phyloP scores from a whole-genome alignment of 2,113 vertebrate genomes.

The Buteo buteo region DNA sequence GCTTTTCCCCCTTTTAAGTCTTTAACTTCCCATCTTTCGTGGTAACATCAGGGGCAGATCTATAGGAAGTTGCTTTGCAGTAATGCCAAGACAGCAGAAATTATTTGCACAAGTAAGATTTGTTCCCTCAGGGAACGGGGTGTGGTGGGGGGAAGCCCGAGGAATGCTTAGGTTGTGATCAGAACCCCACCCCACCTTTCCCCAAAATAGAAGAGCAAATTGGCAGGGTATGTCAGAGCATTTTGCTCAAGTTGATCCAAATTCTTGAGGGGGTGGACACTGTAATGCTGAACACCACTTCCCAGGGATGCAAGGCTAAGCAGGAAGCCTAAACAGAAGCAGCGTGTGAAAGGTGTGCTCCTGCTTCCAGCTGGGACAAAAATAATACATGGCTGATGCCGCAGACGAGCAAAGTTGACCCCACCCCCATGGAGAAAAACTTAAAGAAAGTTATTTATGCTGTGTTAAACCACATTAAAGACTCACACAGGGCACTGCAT shows the following conservation, averaged over 20 bases:
- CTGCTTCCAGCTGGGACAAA: not conserved
- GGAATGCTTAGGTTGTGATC: not conserved
- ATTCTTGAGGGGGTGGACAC: not conserved
- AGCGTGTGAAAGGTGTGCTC: not conserved
- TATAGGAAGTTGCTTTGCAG: not conserved
- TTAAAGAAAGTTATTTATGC: not conserved
- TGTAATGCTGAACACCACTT: not conserved
- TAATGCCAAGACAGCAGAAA: not conserved
- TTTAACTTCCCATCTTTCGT: not conserved
- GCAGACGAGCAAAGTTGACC: not conserved
- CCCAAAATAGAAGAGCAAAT: not conserved
- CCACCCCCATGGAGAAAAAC: not conserved
- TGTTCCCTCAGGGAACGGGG: not conserved
- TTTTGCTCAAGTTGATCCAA: not conserved
- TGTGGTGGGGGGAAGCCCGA: not conserved
- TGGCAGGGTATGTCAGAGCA: not conserved
- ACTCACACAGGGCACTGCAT: not conserved
- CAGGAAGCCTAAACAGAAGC: not conserved
- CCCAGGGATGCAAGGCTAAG: not conserved
- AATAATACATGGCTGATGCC: not conserved
- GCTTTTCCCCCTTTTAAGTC: not conserved
- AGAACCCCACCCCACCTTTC: not conserved
- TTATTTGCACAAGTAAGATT: not conserved
- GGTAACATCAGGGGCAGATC: not conserved
- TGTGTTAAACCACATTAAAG: not conserved